Base-by-base conservation (phyloP, 1,140 invertebrate genomes). In the Drosophila lowei region DNA sequence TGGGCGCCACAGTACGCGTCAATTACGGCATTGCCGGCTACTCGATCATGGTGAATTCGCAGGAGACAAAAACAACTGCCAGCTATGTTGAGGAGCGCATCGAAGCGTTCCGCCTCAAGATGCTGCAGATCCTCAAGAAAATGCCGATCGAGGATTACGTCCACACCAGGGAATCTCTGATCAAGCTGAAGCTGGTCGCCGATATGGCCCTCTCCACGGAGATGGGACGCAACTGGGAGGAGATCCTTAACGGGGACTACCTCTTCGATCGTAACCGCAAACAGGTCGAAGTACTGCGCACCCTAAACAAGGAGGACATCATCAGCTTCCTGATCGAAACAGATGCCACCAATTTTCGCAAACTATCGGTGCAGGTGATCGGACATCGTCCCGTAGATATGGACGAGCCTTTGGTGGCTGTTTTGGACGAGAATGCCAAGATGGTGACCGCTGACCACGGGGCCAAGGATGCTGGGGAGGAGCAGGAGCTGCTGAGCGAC, bases 181-280 rank as follows among this genome's bases (percentile, higher is more conserved):
- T 95, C 18, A 95, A 95, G 85, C 89, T 95, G 6, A 97, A 97
- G 80, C 92, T 94, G 62, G 94, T 94, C 46, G 93, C 92, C 2
- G 96, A 97, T 88, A 93, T 95, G 59, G 93, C 95, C 47, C 90
- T 97, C 2, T 93, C 93, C 56, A 94, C 97, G 61, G 96, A 97
- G 91, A 93, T 96, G 5, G 72, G 80, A 8, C 93, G 95, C 72
- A 95, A 96, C 77, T 96, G 95, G 95, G 78, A 84, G 0, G 96
- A 97, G 91, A 96, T 97, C 13, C 89, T 92, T 0, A 92, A 86
- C 21, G 91, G 92, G 23, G 93, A 95, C 23, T 96, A 95, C 57
- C 91, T 94, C 49, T 97, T 96, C 78, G 94, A 96, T 83, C 93
- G 95, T 2, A 61, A 73, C 0, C 85, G 83, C 0, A 72, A 72